Base-by-base conservation (phyloP, 1,140 invertebrate genomes). In the Diuraphis noxia region DNA sequence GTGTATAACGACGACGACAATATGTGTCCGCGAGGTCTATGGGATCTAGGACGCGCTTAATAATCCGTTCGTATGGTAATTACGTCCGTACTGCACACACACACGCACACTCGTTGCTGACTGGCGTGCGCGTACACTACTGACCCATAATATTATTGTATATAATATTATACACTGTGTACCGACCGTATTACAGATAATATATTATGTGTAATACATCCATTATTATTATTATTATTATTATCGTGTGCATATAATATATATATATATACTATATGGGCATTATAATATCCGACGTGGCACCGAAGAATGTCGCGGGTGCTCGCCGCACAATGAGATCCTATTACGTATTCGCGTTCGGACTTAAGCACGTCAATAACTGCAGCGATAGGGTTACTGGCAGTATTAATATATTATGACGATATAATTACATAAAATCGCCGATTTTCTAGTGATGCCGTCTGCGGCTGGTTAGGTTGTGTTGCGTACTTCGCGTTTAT, bases 21-120 rank as follows among this genome's bases (percentile, higher is more conserved):
- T n/a, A n/a, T 81, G 38, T 77, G 72, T 90, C 77, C 72, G 63
- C 88, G 40, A 79, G 63, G 88, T 21, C 77, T 82, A 81, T 91
- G 89, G 89, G 89, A 91, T 91, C 89, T 91, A 91, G 89, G 89
- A 79, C 89, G 89, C 49, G 77, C 43, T 91, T 49, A 81, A 91
- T 82, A 81, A 91, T 91, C 89, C 77, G 21, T 46, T 82, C 77
- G 72, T 91, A 91, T 81, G 89, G 77, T 91, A 91, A 91, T 91
- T 91, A 82, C 77, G 6, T 72, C 3, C 8, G 36, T 52, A 88
- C 86, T 30, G 38, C 17, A 56, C 52, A 63, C 56, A 63, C 30
- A 63, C 13, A 72, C 56, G 19, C 56, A 17, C 56, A n/a, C 56
- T n/a, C 56, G 5, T 13, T 19, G 56, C 30, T 17, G 56, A 63